Conservation (phyloP, 2,797 vertebrate genomes). For the Babyrousa celebensis region DNA sequence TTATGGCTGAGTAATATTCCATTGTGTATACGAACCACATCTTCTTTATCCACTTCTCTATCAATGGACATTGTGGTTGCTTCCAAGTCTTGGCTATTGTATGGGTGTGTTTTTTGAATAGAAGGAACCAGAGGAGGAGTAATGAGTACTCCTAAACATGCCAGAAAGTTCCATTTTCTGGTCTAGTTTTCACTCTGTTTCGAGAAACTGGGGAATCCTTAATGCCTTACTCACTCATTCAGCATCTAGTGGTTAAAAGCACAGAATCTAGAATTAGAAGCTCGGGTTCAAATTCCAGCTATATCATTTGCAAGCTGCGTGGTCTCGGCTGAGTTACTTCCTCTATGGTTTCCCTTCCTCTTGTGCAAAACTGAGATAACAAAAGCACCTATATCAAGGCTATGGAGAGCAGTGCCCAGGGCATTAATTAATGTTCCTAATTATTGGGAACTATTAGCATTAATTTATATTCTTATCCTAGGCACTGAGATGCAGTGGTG, state of each 20-base stretch:
- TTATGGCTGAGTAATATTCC: too few relatives aligned
- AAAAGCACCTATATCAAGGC: background rate
- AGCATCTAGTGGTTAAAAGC: background rate
- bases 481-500: slow-evolving; percentile 3
- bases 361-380: slow-evolving; percentile 4
- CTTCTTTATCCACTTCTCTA: too few relatives aligned
- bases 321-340: background rate
- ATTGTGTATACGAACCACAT: too few relatives aligned
- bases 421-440: slow-evolving; percentile 48
- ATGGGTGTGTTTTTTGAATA: background rate
- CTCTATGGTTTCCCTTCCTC: slow-evolving; percentile 16
- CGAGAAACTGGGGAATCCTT: slow-evolving; percentile 43
- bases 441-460: slow-evolving; percentile 30
- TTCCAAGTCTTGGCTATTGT: too few relatives aligned
- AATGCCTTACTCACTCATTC: background rate
- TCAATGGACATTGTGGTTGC: too few relatives aligned
- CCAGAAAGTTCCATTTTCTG: background rate
- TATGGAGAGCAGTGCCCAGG: background rate
- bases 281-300: slow-evolving; percentile 2
- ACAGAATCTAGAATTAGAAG: background rate
- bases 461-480: slow-evolving; percentile 26
- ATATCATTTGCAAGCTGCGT: background rate
- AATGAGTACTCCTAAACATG: background rate
- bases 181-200: slow-evolving; percentile 21
- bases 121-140: background rate